phyloP scores from a whole-genome alignment of 2,797 vertebrate species.

The Coregonus ussuriensis region DNA sequence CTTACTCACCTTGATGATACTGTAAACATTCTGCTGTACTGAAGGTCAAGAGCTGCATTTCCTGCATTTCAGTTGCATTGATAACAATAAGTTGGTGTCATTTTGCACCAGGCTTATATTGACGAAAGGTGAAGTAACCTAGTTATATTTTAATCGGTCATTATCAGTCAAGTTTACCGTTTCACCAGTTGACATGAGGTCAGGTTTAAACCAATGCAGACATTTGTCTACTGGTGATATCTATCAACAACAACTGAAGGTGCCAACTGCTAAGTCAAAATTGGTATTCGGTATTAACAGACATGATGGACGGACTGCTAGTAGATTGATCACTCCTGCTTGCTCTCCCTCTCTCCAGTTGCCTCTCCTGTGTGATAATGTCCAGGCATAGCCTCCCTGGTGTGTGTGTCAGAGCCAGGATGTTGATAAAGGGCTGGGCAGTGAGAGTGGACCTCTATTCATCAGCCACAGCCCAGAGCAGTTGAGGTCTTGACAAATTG shows the following conservation, averaged over 20 bases:
- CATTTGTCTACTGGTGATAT: neutral
- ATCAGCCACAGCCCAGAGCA: slow-evolving; percentile 56
- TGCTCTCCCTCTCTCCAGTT: neutral
- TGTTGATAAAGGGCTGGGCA: slow-evolving; percentile 38
- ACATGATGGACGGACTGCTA: neutral
- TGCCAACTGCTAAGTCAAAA: neutral
- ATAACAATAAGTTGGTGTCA: neutral
- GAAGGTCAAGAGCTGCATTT: neutral
- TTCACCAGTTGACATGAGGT: neutral
- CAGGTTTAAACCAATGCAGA: neutral
- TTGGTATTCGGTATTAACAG: neutral
- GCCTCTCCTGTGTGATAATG: slow-evolving; percentile 12
- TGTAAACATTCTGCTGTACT: slow-evolving; percentile 24
- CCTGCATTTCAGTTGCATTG: neutral
- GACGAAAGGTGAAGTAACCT: neutral
- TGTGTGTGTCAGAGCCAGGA: slow-evolving; percentile 13
- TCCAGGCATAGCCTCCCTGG: neutral
- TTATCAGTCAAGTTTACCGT: neutral
- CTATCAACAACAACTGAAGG: neutral
- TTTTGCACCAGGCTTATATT: neutral
- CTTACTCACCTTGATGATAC: slow-evolving; percentile 44
- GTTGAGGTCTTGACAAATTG: slow-evolving; percentile 75
- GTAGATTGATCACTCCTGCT: neutral
- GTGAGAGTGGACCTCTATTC: slow-evolving; percentile 40
- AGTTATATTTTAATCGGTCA: slow-evolving; percentile 4